Percentiles rank a stretch among this genome's conserved stretches.
phyloP scores from a whole-genome alignment of 2,888 invertebrate species.

The Rhodophaea formosa region DNA sequence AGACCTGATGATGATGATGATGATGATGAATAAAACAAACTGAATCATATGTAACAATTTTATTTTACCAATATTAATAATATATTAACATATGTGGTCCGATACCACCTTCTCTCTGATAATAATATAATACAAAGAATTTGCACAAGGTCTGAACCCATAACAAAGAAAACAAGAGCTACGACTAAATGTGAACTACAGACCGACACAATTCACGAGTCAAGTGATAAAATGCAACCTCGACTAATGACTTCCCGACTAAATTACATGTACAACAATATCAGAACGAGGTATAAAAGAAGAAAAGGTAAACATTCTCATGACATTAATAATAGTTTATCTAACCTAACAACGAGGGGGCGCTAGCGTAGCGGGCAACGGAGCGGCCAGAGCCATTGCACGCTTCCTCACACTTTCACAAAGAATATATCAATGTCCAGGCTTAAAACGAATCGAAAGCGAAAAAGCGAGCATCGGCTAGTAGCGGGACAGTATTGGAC shows the following conservation, averaged over 20 bases:
- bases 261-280: constrained; percentile 57
- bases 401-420: not conserved
- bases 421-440: not conserved
- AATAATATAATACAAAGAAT: constrained; percentile 80
- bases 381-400: not conserved
- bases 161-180: constrained; percentile 75
- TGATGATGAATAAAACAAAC: constrained; percentile 49
- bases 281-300: constrained; percentile 69
- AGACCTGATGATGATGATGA: no score
- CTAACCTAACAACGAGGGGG: constrained; percentile 47
- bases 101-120: constrained; percentile 75
- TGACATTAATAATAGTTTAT: constrained; percentile 52
- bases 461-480: not conserved
- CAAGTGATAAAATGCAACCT: constrained; percentile 54
- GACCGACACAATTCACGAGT: constrained; percentile 39
- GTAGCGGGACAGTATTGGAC: not conserved
- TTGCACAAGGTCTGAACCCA: constrained; percentile 76
- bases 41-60: constrained; percentile 77
- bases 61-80: constrained; percentile 81
- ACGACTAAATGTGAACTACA: constrained; percentile 48
- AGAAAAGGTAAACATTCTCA: constrained; percentile 61
- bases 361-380: constrained; percentile 30
- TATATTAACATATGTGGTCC: constrained; percentile 81
- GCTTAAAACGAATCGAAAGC: not conserved
- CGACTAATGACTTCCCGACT: constrained; percentile 47